Percentiles rank a stretch among this genome's conserved stretches.
Conservation (phyloP, 2,797 vertebrate genomes). For the Amphiprion clarkii region DNA sequence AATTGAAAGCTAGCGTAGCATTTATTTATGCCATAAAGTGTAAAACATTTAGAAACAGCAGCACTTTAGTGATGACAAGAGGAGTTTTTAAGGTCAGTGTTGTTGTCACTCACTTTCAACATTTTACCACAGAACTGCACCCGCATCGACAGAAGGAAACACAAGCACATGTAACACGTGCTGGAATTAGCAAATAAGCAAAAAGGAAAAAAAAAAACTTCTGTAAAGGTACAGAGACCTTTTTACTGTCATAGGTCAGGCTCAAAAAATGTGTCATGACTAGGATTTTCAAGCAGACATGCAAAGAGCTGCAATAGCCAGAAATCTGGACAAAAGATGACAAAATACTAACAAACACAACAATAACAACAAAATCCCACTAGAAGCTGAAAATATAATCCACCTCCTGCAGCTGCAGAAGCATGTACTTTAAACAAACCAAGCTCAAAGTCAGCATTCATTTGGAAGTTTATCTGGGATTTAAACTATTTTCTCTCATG, state of each 20-base stretch:
- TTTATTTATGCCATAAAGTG: neutral
- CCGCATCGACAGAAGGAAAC: conserved; percentile 5
- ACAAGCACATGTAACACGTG: neutral
- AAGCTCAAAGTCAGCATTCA: no score
- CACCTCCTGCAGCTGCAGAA: no score
- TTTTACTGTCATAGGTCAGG: neutral
- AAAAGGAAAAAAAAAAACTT: neutral
- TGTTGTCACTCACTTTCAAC: conserved; percentile 1
- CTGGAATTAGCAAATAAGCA: conserved; percentile 22
- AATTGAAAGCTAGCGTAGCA: neutral
- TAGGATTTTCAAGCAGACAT: neutral
- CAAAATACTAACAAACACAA: no score
- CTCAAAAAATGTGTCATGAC: neutral
- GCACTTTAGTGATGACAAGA: conserved; percentile 20
- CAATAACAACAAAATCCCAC: no score
- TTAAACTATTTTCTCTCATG: no score
- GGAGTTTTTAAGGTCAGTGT: conserved; percentile 31
- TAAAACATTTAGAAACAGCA: conserved; percentile 7
- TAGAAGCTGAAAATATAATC: no score
- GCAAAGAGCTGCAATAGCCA: neutral
- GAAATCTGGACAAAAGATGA: no score
- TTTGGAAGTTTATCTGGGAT: no score
- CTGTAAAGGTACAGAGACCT: conserved; percentile 3
- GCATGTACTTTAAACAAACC: no score
- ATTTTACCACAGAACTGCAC: neutral